Conservation (phyloP, 1,140 invertebrate genomes). For the Prorops nasuta region DNA sequence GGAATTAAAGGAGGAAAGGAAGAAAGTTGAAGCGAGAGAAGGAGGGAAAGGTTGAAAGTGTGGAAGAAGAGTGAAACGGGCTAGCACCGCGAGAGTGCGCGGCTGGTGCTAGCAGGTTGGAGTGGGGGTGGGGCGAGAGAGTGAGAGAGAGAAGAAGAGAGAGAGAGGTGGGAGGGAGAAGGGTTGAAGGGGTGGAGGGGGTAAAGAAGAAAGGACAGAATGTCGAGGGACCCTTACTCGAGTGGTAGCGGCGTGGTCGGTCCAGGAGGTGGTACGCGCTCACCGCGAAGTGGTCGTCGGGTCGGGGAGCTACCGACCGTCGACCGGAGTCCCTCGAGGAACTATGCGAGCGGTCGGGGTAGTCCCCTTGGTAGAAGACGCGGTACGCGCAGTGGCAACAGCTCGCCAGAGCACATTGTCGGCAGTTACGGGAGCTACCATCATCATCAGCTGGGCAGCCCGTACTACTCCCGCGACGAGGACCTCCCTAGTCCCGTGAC, state of each 20-base stretch:
- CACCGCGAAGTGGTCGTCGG: conserved; percentile 63
- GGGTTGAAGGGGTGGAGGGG: conserved; percentile 45
- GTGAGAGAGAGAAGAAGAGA: conserved; percentile 3
- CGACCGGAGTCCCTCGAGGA: conserved; percentile 77
- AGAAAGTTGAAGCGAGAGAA: neutral
- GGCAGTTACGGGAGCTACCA: conserved; percentile 58
- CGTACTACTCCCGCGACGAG: conserved; percentile 72
- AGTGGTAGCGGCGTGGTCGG: conserved; percentile 55
- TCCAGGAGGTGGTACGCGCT: conserved; percentile 60
- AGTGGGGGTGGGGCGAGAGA: conserved; percentile 8
- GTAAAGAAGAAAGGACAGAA: conserved; percentile 57
- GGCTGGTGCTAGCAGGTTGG: neutral
- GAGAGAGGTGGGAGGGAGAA: conserved; percentile 25
- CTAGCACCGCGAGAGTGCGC: conserved; percentile 7
- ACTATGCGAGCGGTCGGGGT: conserved; percentile 64
- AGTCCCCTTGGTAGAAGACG: conserved; percentile 62
- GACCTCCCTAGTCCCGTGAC: conserved; percentile 69
- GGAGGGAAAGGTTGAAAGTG: no score
- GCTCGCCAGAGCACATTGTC: conserved; percentile 59
- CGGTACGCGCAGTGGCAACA: conserved; percentile 61
- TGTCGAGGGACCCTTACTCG: conserved; percentile 74
- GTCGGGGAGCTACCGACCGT: conserved; percentile 75
- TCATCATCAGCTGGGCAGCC: conserved; percentile 63
- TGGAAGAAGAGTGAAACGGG: neutral
- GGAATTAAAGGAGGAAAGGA: neutral